phyloP scores from a whole-genome alignment of 2,113 vertebrate species.

The cattle (Bos taurus) region DNA sequence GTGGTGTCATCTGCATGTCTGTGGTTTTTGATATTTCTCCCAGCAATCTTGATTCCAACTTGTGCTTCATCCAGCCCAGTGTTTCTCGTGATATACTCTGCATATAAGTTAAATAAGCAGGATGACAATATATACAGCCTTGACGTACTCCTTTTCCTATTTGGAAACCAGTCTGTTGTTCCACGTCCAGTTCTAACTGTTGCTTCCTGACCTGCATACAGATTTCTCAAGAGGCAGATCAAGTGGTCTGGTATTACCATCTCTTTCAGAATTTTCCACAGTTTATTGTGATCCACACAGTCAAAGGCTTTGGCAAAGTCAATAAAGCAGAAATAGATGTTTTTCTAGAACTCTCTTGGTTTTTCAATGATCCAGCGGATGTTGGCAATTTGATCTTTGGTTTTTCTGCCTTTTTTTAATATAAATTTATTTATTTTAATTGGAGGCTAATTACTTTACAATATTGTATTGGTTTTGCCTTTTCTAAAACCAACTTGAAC shows the following conservation, averaged over 20 bases:
- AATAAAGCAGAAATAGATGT: neutral
- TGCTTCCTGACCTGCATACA: neutral
- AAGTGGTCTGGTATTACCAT: neutral
- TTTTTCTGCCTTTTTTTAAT: neutral
- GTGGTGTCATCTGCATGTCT: neutral
- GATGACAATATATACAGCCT: neutral
- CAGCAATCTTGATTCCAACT: neutral
- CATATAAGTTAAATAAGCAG: neutral
- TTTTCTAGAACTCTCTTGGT: neutral
- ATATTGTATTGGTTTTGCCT: neutral
- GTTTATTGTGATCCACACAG: neutral
- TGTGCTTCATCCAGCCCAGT: neutral
- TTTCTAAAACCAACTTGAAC: neutral
- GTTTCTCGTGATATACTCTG: neutral
- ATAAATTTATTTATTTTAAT: too few species aligned
- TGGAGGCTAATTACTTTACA: too few species aligned
- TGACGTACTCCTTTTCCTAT: neutral
- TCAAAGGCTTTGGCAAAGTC: neutral
- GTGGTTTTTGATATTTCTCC: neutral
- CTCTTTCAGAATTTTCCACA: neutral
- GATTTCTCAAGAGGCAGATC: neutral
- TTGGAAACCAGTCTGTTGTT: neutral
- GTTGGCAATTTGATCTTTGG: neutral
- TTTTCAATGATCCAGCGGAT: rapidly evolving
- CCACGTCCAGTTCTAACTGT: neutral